These are phyloP conservation scores for Eurois occulta DNA, from an alignment of 2,888 invertebrate species.

Conservation along the genomic window DNA sequence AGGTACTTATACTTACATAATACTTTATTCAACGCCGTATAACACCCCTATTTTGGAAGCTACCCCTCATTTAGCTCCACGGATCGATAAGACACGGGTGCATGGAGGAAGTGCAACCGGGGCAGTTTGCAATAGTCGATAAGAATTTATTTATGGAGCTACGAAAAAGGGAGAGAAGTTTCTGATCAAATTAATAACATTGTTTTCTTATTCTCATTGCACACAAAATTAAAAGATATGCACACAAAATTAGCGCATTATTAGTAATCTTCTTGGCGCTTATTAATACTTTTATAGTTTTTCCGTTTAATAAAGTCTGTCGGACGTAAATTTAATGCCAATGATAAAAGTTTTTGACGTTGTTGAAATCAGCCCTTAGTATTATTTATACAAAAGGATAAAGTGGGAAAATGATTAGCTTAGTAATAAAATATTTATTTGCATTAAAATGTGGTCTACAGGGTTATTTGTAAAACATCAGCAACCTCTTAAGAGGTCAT, in stretches of 20 bases:
- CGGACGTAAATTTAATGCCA: neutral
- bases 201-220: neutral
- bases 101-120: slow-evolving; percentile 72
- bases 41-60: slow-evolving; percentile 60
- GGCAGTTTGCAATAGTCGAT: slow-evolving; percentile 40
- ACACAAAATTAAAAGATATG: too few relatives aligned
- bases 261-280: too few relatives aligned
- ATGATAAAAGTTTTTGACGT: neutral
- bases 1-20: slow-evolving; percentile 35
- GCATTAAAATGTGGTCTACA: too few relatives aligned
- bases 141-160: slow-evolving; percentile 46
- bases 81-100: slow-evolving; percentile 67
- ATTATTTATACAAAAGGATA: too few relatives aligned
- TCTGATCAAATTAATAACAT: neutral
- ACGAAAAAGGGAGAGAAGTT: slow-evolving; percentile 11
- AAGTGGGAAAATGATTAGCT: too few relatives aligned
- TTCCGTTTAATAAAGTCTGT: neutral
- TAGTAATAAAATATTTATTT: too few relatives aligned
- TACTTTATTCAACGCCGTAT: slow-evolving; percentile 40
- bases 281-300: too few relatives aligned
- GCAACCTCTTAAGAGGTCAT: too few relatives aligned
- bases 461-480: too few relatives aligned
- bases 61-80: slow-evolving; percentile 53
- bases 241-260: too few relatives aligned
- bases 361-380: neutral